Evolutionary conservation across 2,113 vertebrate species (phyloP).

Genomic region (Xyrauchen texanus): DNA sequence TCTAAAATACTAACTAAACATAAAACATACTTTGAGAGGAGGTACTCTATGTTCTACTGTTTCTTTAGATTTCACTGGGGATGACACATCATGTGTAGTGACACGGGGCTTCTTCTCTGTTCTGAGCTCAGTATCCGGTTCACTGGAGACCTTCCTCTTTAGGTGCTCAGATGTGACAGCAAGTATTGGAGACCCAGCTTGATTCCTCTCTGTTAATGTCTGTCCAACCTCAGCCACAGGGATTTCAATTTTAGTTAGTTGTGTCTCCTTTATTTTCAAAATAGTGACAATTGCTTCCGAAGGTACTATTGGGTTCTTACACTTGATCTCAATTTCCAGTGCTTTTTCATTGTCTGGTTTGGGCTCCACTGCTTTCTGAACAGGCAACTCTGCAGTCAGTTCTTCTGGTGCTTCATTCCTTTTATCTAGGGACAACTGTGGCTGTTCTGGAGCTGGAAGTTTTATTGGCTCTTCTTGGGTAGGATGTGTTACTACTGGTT

Average conservation of each 20-base stretch:
- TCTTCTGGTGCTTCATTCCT: slow-evolving; percentile 18
- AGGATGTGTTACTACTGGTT: slow-evolving; percentile 18
- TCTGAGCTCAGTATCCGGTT: slow-evolving; percentile 66
- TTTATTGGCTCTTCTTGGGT: slow-evolving; percentile 15
- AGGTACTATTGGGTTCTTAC: slow-evolving; percentile 2
- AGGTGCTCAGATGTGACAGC: slow-evolving; percentile 60
- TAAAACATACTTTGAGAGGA: slow-evolving; percentile 86
- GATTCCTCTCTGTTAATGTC: not conserved
- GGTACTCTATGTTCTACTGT: slow-evolving; percentile 81
- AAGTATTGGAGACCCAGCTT: slow-evolving; percentile 25
- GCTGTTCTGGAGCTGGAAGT: slow-evolving; percentile 23
- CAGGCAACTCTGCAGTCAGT: not conserved
- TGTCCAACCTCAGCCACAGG: slow-evolving; percentile 35
- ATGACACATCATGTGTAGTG: slow-evolving; percentile 60
- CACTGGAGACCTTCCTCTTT: slow-evolving; percentile 81
- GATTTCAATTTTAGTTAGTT: not conserved
- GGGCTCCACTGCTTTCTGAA: slow-evolving; percentile 22
- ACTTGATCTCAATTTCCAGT: slow-evolving; percentile 29
- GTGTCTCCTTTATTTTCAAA: slow-evolving; percentile 27
- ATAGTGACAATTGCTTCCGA: slow-evolving; percentile 27
- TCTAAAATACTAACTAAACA: slow-evolving; percentile 3
- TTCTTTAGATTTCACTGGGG: slow-evolving; percentile 62
- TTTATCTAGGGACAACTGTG: slow-evolving; percentile 7
- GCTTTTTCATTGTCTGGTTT: slow-evolving; percentile 38
- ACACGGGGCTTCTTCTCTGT: slow-evolving; percentile 85